Base-by-base conservation (phyloP, 2,888 invertebrate species). In the Trichogramma dendrolimi region DNA sequence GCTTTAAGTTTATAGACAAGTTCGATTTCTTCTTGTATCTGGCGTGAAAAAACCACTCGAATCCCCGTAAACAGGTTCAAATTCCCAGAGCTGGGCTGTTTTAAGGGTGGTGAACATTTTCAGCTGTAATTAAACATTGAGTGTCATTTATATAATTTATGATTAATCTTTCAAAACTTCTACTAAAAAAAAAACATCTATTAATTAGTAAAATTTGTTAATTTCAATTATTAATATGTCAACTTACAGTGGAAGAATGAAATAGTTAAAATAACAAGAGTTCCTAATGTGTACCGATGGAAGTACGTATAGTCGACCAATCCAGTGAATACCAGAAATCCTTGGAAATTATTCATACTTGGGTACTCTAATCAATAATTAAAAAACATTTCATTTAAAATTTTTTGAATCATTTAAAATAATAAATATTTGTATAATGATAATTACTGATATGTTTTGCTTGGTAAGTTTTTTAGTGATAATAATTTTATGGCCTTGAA, bases 401-500 rank as follows among this genome's bases (percentile, higher is more conserved):
- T 55, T 51, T 4, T 39, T n/a, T 11, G 10, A 27, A 14, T n/a
- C 3, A 4, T 40, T 27, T 4, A 10, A 43, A n/a, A 47, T 1
- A 14, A 27, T 46, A 51, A 55, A 63, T 50, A 38, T 27, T 11
- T 10, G 41, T 53, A 7, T 59, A 10, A 41, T 43, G 43, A 55
- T 62, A 70, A 73, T 68, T 69, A 77, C 78, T 54, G 78, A 75
- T 67, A 79, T 71, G 67, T 78, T 78, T 67, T 79, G 79, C 53
- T 71, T 75, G 0, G 78, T 79, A 1, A 79, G 66, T 48, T 76
- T 75, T 61, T 77, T 79, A 7, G 71, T 70, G n/a, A 79, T 68
- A 10, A 71, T 64, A 48, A 78, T 64, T 69, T 74, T 76, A 52
- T 74, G 77, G 4, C 79, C 76, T 63, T 76, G 79, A 53, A 79